phyloP scores from a whole-genome alignment of 2,113 vertebrate species.

The Poeciliopsis occidentalis region DNA sequence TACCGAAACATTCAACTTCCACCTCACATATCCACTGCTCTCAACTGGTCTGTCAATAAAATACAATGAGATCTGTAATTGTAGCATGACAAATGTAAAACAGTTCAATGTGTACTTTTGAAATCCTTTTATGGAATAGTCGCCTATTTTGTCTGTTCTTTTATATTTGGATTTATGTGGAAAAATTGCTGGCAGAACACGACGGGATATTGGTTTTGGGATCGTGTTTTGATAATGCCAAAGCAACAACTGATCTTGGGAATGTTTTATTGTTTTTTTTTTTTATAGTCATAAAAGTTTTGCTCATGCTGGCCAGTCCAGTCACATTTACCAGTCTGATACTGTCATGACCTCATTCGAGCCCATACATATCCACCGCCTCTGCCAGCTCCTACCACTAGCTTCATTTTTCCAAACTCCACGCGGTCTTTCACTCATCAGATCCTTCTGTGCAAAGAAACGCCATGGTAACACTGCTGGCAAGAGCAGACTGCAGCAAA shows the following conservation, averaged over 20 bases:
- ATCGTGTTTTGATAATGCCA: not conserved
- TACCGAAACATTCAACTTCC: not conserved
- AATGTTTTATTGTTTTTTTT: not conserved
- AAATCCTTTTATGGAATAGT: not conserved
- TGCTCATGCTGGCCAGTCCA: not conserved
- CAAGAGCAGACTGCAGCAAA: slow-evolving; percentile 51
- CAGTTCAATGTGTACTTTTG: not conserved
- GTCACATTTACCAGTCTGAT: slow-evolving; percentile 11
- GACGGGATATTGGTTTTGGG: not conserved
- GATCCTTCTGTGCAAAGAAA: slow-evolving; percentile 65
- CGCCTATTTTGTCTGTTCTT: not conserved
- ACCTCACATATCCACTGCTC: not conserved
- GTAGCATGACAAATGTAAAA: too few relatives aligned
- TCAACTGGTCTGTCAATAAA: not conserved
- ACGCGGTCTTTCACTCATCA: slow-evolving; percentile 65
- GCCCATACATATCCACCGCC: slow-evolving; percentile 57
- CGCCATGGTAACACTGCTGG: slow-evolving; percentile 75
- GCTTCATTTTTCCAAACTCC: slow-evolving; percentile 71
- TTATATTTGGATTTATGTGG: not conserved
- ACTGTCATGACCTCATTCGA: slow-evolving; percentile 28
- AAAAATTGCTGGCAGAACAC: not conserved
- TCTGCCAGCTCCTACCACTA: slow-evolving; percentile 55
- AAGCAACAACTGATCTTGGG: not conserved
- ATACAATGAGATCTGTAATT: not conserved
- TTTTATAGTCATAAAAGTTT: not conserved